phyloP scores from a whole-genome alignment of 2,797 vertebrate species.

The Sardinella longiceps region DNA sequence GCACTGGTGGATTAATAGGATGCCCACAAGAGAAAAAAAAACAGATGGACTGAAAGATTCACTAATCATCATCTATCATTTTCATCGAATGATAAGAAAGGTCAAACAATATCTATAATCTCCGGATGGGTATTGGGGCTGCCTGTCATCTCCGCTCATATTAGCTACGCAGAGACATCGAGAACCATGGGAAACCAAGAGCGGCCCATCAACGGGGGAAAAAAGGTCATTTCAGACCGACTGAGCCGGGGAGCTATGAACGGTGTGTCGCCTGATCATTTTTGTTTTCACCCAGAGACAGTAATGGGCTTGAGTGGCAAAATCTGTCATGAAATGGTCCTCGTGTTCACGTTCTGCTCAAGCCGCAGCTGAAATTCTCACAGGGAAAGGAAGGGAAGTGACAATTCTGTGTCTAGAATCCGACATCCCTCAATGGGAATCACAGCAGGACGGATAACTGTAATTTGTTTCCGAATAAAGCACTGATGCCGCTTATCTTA shows the following conservation, averaged over 20 bases:
- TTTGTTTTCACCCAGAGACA: conserved; percentile 24
- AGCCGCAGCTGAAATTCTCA: neutral
- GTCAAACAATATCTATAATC: neutral
- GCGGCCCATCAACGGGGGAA: neutral
- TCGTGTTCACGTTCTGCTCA: conserved; percentile 35
- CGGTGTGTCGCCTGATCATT: conserved; percentile 34
- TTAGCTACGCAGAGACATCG: neutral
- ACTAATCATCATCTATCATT: neutral
- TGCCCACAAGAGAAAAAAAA: neutral
- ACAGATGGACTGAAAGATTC: neutral
- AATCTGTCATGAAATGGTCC: conserved; percentile 43
- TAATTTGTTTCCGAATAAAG: conserved; percentile 46
- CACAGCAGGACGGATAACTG: conserved; percentile 32
- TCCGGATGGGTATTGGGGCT: neutral
- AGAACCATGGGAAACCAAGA: no score
- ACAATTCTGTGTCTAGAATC: neutral
- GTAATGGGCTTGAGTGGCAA: conserved; percentile 44
- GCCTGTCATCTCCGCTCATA: neutral
- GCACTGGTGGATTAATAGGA: neutral
- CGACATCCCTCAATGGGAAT: neutral
- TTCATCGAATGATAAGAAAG: neutral
- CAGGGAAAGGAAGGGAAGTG: conserved; percentile 29
- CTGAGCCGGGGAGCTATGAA: conserved; percentile 27
- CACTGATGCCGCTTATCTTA: conserved; percentile 29
- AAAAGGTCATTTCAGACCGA: neutral